Conservation (phyloP, 2,888 invertebrate species). For the Microchrysa polita region DNA sequence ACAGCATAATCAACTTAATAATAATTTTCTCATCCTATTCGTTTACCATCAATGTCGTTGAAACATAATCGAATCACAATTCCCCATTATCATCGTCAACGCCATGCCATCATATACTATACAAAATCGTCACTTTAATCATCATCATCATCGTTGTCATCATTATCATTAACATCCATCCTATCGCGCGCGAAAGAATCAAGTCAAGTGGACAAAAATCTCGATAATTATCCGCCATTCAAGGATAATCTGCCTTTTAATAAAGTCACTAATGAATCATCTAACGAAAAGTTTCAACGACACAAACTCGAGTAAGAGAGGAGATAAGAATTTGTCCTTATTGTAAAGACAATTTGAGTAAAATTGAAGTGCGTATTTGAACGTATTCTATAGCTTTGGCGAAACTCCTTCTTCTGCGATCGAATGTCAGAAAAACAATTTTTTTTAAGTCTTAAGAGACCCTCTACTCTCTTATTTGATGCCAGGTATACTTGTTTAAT, state of each 20-base stretch:
- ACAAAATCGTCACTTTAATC: neutral
- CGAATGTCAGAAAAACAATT: too few species aligned
- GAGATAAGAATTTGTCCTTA: too few species aligned
- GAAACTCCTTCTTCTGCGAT: too few species aligned
- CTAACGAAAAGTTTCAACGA: neutral
- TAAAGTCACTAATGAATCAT: slow-evolving; percentile 42
- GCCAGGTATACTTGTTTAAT: too few species aligned
- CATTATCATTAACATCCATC: slow-evolving; percentile 33
- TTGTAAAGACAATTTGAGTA: too few species aligned
- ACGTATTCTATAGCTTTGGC: too few species aligned
- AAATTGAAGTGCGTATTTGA: too few species aligned
- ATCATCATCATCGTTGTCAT: slow-evolving; percentile 2
- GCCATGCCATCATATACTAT: too few species aligned
- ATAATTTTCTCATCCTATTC: slow-evolving; percentile 18
- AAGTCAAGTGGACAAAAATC: slow-evolving; percentile 45
- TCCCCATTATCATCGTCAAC: slow-evolving; percentile 34
- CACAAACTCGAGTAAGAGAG: too few species aligned
- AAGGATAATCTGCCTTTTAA: slow-evolving; percentile 41
- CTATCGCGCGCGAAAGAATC: slow-evolving; percentile 31
- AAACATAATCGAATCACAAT: slow-evolving; percentile 30
- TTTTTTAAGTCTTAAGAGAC: too few species aligned
- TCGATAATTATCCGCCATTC: slow-evolving; percentile 44
- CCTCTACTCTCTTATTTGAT: too few species aligned
- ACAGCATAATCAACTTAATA: slow-evolving; percentile 26
- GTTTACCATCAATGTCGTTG: slow-evolving; percentile 28